These are phyloP conservation scores for Numenius arquata DNA, from an alignment of 2,113 vertebrate genomes.

Conservation along the genomic window DNA sequence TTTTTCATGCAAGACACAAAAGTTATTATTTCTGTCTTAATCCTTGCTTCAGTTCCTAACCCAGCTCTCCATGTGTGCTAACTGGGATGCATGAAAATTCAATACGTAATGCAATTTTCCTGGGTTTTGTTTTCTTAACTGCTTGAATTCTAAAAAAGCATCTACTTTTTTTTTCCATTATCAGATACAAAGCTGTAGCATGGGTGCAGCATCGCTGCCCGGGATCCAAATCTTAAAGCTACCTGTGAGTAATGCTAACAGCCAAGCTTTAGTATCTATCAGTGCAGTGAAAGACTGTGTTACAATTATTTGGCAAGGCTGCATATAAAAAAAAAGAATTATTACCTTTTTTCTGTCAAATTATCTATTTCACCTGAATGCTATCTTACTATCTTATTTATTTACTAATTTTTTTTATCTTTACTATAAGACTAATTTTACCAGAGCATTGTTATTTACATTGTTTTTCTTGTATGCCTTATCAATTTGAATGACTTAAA, in stretches of 20 bases:
- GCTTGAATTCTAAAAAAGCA: neutral
- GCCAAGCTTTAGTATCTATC: neutral
- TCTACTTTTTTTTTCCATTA: neutral
- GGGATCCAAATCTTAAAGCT: neutral
- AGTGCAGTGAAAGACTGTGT: neutral
- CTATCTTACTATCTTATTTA: neutral
- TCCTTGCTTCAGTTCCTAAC: neutral
- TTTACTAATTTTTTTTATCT: neutral
- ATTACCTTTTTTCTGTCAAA: neutral
- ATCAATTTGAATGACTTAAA: neutral
- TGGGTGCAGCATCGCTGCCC: rapidly evolving
- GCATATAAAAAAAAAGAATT: neutral
- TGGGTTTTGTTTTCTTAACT: neutral
- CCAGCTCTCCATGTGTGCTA: neutral
- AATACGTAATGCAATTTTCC: neutral
- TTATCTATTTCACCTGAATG: neutral
- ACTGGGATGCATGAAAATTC: neutral
- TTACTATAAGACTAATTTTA: neutral
- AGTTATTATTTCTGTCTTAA: neutral
- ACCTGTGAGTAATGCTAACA: neutral
- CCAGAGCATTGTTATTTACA: neutral
- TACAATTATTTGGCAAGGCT: neutral
- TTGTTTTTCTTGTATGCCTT: neutral
- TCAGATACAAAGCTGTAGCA: neutral
- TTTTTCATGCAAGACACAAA: neutral